Percentiles rank a stretch among this genome's conserved stretches.
phyloP scores from a whole-genome alignment of 2,797 vertebrate genomes.

The Aeoliscus strigatus region DNA sequence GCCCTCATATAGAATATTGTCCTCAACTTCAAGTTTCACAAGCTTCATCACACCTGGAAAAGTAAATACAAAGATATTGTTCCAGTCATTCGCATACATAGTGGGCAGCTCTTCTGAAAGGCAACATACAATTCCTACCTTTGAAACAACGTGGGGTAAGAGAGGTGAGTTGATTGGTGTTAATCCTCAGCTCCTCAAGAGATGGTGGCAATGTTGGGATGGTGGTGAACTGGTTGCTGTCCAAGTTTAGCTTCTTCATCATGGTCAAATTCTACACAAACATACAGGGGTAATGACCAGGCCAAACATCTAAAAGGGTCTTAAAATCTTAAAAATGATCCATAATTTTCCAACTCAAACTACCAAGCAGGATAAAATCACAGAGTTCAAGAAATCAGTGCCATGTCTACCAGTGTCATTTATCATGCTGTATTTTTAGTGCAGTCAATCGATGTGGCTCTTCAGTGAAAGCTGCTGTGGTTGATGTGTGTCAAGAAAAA shows the following conservation, averaged over 20 bases:
- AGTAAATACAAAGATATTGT: background rate
- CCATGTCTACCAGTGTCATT: slow-evolving; percentile 35
- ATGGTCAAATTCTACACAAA: slow-evolving; percentile 72
- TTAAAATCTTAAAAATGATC: slow-evolving; percentile 19
- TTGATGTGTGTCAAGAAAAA: slow-evolving; percentile 48
- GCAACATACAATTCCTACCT: slow-evolving; percentile 54
- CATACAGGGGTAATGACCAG: slow-evolving; percentile 2
- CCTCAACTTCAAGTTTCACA: slow-evolving; percentile 70
- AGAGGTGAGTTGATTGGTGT: slow-evolving; percentile 66
- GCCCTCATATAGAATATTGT: slow-evolving; percentile 71
- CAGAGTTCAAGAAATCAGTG: slow-evolving; percentile 39
- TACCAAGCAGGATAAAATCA: slow-evolving; percentile 22
- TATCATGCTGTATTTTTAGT: slow-evolving; percentile 53
- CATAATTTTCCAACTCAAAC: slow-evolving; percentile 29
- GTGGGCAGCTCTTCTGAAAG: background rate
- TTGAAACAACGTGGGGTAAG: slow-evolving; percentile 63
- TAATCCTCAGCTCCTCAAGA: slow-evolving; percentile 77
- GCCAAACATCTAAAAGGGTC: slow-evolving; percentile 23
- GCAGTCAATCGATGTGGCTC: slow-evolving; percentile 41
- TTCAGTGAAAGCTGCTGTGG: slow-evolving; percentile 35
- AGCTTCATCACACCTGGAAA: slow-evolving; percentile 71
- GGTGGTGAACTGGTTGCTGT: slow-evolving; percentile 69
- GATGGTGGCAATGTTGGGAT: slow-evolving; percentile 72
- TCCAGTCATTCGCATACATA: background rate
- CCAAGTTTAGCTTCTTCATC: slow-evolving; percentile 75